Base-by-base conservation (phyloP, 2,888 invertebrate genomes). In the Eilema caniola region DNA sequence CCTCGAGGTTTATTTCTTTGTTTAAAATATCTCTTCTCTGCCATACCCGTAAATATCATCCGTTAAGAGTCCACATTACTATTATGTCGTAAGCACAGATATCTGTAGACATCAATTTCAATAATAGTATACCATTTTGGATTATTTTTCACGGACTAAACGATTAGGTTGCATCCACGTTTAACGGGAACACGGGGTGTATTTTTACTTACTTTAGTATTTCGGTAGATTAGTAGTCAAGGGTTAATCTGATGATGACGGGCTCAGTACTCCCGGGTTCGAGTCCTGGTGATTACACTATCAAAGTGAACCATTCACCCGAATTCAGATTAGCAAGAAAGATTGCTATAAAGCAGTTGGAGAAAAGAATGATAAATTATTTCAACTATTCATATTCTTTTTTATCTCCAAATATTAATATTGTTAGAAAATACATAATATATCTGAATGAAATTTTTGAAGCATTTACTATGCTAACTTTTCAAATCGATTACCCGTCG, bases 91-190 rank as follows among this genome's bases (percentile, higher is more conserved):
- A 82, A 74, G 62, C 12, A 63, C 14, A 62, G 33, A 41, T 63
- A 25, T 25, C 20, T 41, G 7, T 62, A 11, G 24, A 65, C 41
- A 73, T 73, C 73, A 80, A 59, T 71, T 72, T 66, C 68, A 68
- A 79, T 81, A 78, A 81, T 77, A 76, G 79, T 74, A 77, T 64
- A 73, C 68, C 70, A 77, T 67, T 68, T 65, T 53, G 66, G 76
- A 78, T 80, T 78, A 82, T 77, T 79, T 80, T 81, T 73, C 83
- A 81, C 75, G 70, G 41, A 16, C 24, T 56, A 56, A 61, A 47
- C 2, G 57, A 24, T 66, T 47, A 66, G 28, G 65, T 4, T 53
- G 20, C 0, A 65, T 24, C 33, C 65, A 70, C 62, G 53, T 61
- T 62, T 20, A 61, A 64, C 20, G 14, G 1, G 2, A 41, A 62